These are phyloP conservation scores for Hexactinellida sp. DNA, from an alignment of 37 sponge, comb jelly and placozoan species.

Conservation along the genomic window DNA sequence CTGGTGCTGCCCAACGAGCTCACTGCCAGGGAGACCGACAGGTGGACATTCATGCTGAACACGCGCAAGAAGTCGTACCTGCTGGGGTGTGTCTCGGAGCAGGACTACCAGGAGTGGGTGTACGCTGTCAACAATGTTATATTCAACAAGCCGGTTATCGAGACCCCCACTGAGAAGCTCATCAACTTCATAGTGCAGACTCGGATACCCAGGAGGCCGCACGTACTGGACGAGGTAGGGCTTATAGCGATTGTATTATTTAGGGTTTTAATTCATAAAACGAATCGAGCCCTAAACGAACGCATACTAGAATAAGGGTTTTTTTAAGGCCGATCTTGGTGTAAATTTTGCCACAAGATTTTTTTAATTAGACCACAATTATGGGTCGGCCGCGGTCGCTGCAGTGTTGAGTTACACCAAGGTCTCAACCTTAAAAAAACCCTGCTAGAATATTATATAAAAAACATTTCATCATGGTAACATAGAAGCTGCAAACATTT, in stretches of 20 bases:
- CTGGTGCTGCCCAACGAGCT: neutral
- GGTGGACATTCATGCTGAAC: conserved; percentile 49
- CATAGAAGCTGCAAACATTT: no score
- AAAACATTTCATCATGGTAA: no score
- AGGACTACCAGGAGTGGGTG: conserved; percentile 58
- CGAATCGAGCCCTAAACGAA: no score
- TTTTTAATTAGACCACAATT: no score
- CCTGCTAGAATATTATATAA: no score
- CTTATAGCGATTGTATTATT: neutral
- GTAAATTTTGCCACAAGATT: no score
- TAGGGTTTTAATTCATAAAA: no score
- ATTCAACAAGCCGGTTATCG: conserved; percentile 47
- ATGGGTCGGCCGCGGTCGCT: no score
- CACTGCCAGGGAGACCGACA: neutral
- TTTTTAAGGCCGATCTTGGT: no score
- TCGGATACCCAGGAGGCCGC: neutral
- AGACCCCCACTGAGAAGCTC: conserved; percentile 57
- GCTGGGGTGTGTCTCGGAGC: conserved; percentile 32
- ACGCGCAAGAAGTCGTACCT: conserved; percentile 36
- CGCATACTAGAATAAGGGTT: no score
- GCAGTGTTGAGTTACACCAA: no score
- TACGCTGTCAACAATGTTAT: conserved; percentile 50
- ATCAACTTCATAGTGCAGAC: conserved; percentile 21
- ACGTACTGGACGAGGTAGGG: neutral
- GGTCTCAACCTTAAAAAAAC: no score